Evolutionary conservation across 1,140 invertebrate species (phyloP), one percentile per base, ranked within the genome.

Genomic region (Drosophila nasuta): DNA sequence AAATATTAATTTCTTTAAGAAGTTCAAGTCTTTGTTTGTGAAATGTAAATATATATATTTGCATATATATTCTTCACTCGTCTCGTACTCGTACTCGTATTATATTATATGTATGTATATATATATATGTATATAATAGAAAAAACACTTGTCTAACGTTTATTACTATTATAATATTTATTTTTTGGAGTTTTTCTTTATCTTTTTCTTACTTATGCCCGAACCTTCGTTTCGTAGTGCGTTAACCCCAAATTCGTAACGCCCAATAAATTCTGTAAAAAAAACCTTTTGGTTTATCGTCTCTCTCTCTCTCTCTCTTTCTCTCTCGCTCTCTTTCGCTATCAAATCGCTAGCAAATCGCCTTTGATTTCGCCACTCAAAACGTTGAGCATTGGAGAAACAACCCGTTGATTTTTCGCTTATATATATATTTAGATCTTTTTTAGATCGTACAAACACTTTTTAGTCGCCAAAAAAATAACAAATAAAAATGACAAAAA

Each of bases 1-100:
- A 81, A 76, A 85, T 86, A 90, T 76, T 71, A 57, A 35, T 72
- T 85, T 89, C 85, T 90, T 89, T 75, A 57, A 88, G 83, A 88
- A 89, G 73, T 89, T 88, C 65, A 89, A 88, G 83, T 88, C 85
- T 88, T 25, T 79, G 45, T 64, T 38, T 63, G 35, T 59, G 46
- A 73, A 64, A 73, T 73, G 70, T 89, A 75, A 80, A 82, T 88
- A 87, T 83, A 64, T 77, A 73, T 70, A 79, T 66, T 54, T 69
- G 30, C 10, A 11, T 20, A 52, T 64, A 30, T 51, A 43, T 66
- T 11, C 41, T 72, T 54, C 20, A 25, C 20, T 25, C 20, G 20
- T 25, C 20, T 25, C 20, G 20, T 71, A 64, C 20, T 25, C 20
- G 20, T 71, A 64, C 51, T 48, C 17, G 30, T 64, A 64, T 67